Percentiles rank a stretch among this genome's conserved stretches.
Conservation (phyloP, 2,113 vertebrate species). For the Martes martes region DNA sequence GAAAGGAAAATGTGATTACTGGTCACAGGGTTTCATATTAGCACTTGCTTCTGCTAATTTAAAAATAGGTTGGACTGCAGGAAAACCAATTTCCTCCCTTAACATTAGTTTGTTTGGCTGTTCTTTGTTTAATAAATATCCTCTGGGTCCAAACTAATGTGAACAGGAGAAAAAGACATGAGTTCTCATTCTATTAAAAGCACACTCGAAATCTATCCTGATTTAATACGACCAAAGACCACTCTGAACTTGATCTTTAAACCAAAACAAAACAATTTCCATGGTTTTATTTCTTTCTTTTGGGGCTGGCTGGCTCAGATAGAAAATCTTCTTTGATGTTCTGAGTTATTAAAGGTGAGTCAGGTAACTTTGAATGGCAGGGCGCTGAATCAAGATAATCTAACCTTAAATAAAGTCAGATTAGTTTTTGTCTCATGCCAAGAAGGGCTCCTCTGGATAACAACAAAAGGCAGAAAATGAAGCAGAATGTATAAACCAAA, state of each 20-base stretch:
- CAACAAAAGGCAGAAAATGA: constrained; percentile 12
- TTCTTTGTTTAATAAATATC: constrained; percentile 73
- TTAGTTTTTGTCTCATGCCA: background rate
- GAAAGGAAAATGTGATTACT: constrained; percentile 74
- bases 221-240: constrained; percentile 21
- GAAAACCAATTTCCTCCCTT: constrained; percentile 76
- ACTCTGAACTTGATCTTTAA: constrained; percentile 40
- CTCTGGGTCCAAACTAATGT: constrained; percentile 40
- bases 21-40: constrained; percentile 68
- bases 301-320: background rate
- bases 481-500: background rate
- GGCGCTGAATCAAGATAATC: constrained; percentile 10
- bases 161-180: constrained; percentile 30
- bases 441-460: background rate
- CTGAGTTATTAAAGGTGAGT: constrained; percentile 44
- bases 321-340: constrained; percentile 48
- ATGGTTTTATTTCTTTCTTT: constrained; percentile 22
- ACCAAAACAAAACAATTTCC: constrained; percentile 33
- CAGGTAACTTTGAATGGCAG: constrained; percentile 3
- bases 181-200: constrained; percentile 37
- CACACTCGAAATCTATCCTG: background rate
- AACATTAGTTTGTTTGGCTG: constrained; percentile 65
- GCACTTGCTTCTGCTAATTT: constrained; percentile 76
- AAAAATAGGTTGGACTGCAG: constrained; percentile 69
- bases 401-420: constrained; percentile 33